Conservation (phyloP, 2,888 invertebrate genomes). For the Morpho helenor region DNA sequence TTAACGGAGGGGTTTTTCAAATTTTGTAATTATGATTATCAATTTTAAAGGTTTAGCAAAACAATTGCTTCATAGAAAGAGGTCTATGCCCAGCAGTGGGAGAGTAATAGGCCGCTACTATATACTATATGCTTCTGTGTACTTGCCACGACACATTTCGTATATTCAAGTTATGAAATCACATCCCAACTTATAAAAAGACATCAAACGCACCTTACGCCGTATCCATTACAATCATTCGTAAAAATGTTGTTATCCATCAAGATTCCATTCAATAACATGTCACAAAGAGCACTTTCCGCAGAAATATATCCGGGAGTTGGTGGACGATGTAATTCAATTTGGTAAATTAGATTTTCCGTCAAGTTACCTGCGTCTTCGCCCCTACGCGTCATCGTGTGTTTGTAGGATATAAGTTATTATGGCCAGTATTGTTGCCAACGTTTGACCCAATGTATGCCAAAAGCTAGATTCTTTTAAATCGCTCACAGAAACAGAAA, state of each 20-base stretch:
- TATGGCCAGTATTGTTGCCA: slow-evolving; percentile 40
- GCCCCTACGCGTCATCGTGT: slow-evolving; percentile 45
- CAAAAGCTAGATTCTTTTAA: too few relatives aligned
- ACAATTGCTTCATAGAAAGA: too few relatives aligned
- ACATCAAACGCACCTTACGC: slow-evolving; percentile 4
- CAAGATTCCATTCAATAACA: slow-evolving; percentile 43
- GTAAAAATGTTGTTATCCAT: slow-evolving; percentile 22
- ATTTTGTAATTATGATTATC: too few relatives aligned
- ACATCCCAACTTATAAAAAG: too few relatives aligned
- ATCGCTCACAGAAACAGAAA: too few relatives aligned
- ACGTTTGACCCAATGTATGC: slow-evolving; percentile 11
- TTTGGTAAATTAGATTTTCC: slow-evolving; percentile 74
- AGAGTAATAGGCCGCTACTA: too few relatives aligned
- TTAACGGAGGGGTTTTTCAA: too few relatives aligned
- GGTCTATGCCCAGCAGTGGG: too few relatives aligned
- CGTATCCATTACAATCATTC: slow-evolving; percentile 24
- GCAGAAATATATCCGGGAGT: slow-evolving; percentile 48
- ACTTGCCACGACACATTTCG: too few relatives aligned
- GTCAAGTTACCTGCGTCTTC: slow-evolving; percentile 68
- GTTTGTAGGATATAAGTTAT: slow-evolving; percentile 36
- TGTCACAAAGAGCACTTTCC: slow-evolving; percentile 34
- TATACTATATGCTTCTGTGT: too few relatives aligned
- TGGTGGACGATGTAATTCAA: slow-evolving; percentile 72
- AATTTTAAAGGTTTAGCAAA: too few relatives aligned
- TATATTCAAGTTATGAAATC: too few relatives aligned